Conservation (phyloP, 2,797 vertebrate species). For the Aselliscus stoliczkanus region DNA sequence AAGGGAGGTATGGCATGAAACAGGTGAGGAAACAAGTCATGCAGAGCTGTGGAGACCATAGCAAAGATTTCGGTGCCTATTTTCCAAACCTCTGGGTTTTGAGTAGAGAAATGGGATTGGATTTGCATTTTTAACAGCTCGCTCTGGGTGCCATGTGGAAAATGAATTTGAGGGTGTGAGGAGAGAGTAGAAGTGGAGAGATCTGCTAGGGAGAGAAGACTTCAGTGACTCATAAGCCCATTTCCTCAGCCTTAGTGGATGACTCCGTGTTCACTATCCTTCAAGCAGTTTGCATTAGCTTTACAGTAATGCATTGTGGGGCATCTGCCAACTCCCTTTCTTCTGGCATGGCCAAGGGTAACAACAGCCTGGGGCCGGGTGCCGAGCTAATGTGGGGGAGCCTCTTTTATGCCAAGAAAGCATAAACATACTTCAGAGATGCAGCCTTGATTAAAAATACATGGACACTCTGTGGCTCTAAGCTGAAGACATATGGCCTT, state of each 20-base stretch:
- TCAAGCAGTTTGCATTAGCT: conserved; percentile 48
- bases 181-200: neutral
- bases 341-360: conserved; percentile 52
- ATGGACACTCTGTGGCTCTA: conserved; percentile 79
- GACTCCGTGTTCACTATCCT: neutral
- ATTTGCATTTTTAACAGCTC: conserved; percentile 21
- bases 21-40: neutral
- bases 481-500: conserved; percentile 84
- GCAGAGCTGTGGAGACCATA: neutral
- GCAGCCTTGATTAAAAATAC: conserved; percentile 82
- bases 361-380: neutral
- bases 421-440: conserved; percentile 81
- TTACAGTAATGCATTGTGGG: conserved; percentile 55
- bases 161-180: neutral
- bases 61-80: neutral
- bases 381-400: conserved; percentile 53
- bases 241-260: conserved; percentile 39
- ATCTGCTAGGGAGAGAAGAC: neutral
- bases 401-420: conserved; percentile 63
- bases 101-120: neutral
- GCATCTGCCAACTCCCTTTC: conserved; percentile 56
- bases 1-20: neutral
- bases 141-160: neutral
- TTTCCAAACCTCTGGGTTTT: neutral
- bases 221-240: conserved; percentile 18